phyloP scores from a whole-genome alignment of 2,797 vertebrate genomes.

The Agapornis canus region DNA sequence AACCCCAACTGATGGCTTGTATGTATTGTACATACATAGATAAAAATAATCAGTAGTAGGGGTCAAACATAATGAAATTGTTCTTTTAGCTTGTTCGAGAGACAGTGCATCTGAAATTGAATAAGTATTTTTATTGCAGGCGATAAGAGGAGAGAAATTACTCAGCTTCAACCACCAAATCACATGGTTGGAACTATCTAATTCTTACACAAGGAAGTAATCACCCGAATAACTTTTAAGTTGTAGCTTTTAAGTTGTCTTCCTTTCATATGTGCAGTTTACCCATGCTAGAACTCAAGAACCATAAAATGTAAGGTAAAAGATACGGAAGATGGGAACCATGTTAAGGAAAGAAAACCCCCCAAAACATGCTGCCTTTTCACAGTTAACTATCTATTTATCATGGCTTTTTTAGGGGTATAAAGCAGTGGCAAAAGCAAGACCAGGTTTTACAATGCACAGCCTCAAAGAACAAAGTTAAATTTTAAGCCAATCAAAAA shows the following conservation, averaged over 20 bases:
- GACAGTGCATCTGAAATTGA: not conserved
- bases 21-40: not conserved
- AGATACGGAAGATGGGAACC: not conserved
- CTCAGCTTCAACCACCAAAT: not conserved
- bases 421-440: not conserved
- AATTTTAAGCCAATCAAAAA: not conserved
- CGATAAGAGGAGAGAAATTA: not conserved
- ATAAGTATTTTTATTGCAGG: not conserved
- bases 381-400: not conserved
- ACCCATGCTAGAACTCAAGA: not conserved
- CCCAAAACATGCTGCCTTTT: not conserved
- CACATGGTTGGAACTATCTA: not conserved
- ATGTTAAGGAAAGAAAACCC: not conserved
- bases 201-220: not conserved
- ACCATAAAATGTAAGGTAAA: not conserved
- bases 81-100: not conserved
- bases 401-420: fast-evolving
- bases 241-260: not conserved
- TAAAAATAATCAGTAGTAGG: not conserved
- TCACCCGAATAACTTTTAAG: not conserved
- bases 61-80: not conserved
- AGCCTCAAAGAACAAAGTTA: not conserved
- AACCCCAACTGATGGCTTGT: not conserved
- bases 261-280: not conserved
- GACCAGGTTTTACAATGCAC: not conserved